phyloP scores from a whole-genome alignment of 1,140 invertebrate genomes.

The Tetranychus cinnabarinus region DNA sequence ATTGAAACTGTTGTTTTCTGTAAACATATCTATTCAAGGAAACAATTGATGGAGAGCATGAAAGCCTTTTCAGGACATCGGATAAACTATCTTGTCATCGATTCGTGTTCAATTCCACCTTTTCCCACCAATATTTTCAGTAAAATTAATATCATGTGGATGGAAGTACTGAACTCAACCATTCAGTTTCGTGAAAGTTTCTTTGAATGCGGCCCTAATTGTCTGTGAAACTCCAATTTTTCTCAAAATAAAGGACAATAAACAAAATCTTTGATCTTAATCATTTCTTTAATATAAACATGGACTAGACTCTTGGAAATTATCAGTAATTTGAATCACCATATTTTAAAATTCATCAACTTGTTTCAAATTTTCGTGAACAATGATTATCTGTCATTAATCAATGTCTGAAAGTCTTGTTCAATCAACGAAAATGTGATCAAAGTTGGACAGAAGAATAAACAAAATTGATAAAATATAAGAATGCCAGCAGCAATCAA shows the following conservation, averaged over 20 bases:
- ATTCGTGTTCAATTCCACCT: constrained; percentile 13
- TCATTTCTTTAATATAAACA: too few species aligned
- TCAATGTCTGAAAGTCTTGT: constrained; percentile 44
- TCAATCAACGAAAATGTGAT: constrained; percentile 66
- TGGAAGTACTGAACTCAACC: constrained; percentile 15
- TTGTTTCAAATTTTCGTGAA: constrained; percentile 48
- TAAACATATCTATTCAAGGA: constrained; percentile 12
- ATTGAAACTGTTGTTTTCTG: constrained; percentile 13
- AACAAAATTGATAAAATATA: constrained; percentile 52
- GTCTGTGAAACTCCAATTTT: background rate
- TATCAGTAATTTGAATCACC: too few species aligned
- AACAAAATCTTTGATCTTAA: too few species aligned
- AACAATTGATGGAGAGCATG: constrained; percentile 12
- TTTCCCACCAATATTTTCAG: constrained; percentile 15
- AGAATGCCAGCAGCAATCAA: constrained; percentile 44
- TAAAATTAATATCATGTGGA: constrained; percentile 12
- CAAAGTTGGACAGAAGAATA: constrained; percentile 72
- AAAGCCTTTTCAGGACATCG: constrained; percentile 12
- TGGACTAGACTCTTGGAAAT: too few species aligned
- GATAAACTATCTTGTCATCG: constrained; percentile 14
- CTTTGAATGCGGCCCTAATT: background rate
- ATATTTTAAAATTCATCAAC: constrained; percentile 30
- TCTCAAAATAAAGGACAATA: too few species aligned
- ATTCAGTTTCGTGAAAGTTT: constrained; percentile 14
- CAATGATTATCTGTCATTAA: constrained; percentile 51